Percentiles rank a stretch among this genome's conserved stretches.
Evolutionary conservation across 1,140 invertebrate species (phyloP).

Genomic region (Doryteuthis pealeii): DNA sequence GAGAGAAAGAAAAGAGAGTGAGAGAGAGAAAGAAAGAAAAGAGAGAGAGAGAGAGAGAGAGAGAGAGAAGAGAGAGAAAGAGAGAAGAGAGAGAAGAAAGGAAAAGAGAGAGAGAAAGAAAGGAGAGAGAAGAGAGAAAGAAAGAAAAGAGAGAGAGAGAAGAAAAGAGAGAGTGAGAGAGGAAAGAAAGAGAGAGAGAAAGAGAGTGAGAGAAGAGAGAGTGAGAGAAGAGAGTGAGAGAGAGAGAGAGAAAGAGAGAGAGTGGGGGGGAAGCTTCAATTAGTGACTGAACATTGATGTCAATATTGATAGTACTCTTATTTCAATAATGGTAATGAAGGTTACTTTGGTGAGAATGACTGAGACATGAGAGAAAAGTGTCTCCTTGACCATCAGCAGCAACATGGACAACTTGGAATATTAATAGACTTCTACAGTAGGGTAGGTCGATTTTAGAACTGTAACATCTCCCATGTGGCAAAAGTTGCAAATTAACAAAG

Average conservation of each 20-base stretch:
- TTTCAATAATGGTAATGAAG: too few species aligned
- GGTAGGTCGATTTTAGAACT: too few species aligned
- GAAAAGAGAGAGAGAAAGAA: neutral
- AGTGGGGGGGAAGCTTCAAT: neutral
- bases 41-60: slow-evolving; percentile 4
- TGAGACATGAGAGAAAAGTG: too few species aligned
- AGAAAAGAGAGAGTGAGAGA: neutral
- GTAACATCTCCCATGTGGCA: too few species aligned
- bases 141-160: neutral
- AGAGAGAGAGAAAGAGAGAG: slow-evolving; percentile 5
- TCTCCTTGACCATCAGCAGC: too few species aligned
- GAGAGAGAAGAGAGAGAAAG: neutral
- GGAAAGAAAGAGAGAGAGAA: neutral
- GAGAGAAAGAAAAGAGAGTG: too few species aligned
- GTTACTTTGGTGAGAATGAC: too few species aligned
- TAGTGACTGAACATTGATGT: too few species aligned
- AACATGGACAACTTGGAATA: too few species aligned
- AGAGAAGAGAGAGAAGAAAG: slow-evolving; percentile 8
- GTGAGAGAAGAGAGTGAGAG: neutral
- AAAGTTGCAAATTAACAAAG: too few species aligned
- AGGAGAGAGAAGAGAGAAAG: neutral
- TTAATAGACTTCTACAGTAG: too few species aligned
- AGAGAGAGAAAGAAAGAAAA: neutral
- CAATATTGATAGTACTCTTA: too few species aligned
- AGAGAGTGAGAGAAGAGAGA: neutral